phyloP scores from a whole-genome alignment of 2,888 invertebrate genomes.

The Tachina lurida region DNA sequence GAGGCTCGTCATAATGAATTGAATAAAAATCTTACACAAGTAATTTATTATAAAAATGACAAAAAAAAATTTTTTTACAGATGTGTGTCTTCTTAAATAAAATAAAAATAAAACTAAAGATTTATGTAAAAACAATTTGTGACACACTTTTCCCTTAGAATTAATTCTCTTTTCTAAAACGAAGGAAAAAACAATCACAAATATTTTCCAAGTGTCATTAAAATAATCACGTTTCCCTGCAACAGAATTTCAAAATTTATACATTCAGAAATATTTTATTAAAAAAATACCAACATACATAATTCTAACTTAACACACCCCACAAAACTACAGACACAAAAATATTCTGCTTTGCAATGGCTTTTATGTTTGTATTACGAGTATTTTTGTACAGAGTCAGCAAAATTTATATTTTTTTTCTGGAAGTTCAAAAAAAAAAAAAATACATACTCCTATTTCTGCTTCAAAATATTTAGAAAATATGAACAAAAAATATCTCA shows the following conservation, averaged over 20 bases:
- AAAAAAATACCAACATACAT: not conserved
- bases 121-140: slow-evolving; percentile 31
- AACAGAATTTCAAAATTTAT: slow-evolving; percentile 24
- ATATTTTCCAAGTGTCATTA: slow-evolving; percentile 59
- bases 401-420: slow-evolving; percentile 21
- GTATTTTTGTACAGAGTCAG: slow-evolving; percentile 37
- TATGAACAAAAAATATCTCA: slow-evolving; percentile 1
- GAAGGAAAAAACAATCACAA: slow-evolving; percentile 13
- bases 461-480: slow-evolving; percentile 18
- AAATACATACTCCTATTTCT: slow-evolving; percentile 37
- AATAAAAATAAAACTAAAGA: slow-evolving; percentile 6
- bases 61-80: not conserved
- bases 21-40: slow-evolving; percentile 18
- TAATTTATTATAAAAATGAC: slow-evolving; percentile 5
- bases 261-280: slow-evolving; percentile 16
- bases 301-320: slow-evolving; percentile 23
- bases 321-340: slow-evolving; percentile 4
- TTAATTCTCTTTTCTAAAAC: not conserved
- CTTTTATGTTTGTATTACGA: slow-evolving; percentile 1
- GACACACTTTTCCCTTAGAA: slow-evolving; percentile 45
- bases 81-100: not conserved
- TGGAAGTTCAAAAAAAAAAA: not conserved
- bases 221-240: slow-evolving; percentile 58
- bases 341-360: slow-evolving; percentile 18
- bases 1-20: slow-evolving; percentile 35